Conservation (phyloP, 2,113 vertebrate genomes). For the Natator depressus region DNA sequence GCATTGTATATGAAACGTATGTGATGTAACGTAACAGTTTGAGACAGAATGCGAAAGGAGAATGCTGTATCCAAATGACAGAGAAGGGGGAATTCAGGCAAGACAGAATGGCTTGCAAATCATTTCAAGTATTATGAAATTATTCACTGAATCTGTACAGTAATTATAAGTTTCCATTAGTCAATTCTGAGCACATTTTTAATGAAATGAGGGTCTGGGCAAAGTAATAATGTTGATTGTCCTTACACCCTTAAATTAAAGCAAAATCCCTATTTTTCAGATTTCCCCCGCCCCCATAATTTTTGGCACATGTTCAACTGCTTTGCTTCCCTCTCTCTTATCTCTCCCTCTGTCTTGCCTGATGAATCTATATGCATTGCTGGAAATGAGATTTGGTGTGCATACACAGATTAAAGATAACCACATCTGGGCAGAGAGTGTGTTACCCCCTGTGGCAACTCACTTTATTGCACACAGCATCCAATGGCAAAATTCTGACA, state of each 20-base stretch:
- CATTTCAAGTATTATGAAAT: background rate
- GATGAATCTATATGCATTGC: background rate
- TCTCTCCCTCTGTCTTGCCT: rapidly evolving
- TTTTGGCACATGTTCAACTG: background rate
- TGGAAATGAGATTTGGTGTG: slow-evolving; percentile 28
- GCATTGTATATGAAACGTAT: background rate
- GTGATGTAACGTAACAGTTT: background rate
- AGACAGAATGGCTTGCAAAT: background rate
- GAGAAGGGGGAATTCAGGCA: rapidly evolving
- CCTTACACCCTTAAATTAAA: background rate
- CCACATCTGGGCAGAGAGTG: slow-evolving; percentile 56
- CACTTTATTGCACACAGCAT: slow-evolving; percentile 53
- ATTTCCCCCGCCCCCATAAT: background rate
- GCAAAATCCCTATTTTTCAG: background rate
- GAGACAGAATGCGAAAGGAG: background rate
- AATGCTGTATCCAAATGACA: rapidly evolving
- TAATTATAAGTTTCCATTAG: background rate
- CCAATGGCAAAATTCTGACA: slow-evolving; percentile 46
- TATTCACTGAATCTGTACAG: background rate
- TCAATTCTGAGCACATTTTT: background rate
- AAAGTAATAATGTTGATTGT: rapidly evolving
- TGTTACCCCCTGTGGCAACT: slow-evolving; percentile 63
- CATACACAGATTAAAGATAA: background rate
- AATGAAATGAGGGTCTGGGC: background rate
- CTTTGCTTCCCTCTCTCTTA: background rate